Base-by-base conservation (phyloP, 2,113 vertebrate species). In the Murina feae region DNA sequence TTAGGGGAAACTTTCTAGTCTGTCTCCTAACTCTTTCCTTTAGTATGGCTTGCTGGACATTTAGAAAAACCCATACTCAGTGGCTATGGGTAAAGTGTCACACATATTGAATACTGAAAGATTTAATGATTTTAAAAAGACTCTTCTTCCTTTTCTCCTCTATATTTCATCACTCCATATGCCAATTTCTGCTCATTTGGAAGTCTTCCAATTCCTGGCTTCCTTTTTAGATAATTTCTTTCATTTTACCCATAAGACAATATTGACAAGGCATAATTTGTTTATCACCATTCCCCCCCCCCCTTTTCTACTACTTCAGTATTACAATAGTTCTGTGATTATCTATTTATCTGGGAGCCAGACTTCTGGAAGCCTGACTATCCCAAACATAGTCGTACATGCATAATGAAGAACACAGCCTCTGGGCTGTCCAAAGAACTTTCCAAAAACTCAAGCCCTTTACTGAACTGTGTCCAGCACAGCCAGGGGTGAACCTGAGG, bases 201-300 rank as follows among this genome's bases (percentile, higher is more conserved):
- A 92, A 90, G 3, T 78, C 37, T 91, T 47, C 69, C 47, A 74
- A 39, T 85, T 90, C 4, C 23, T 93, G 21, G 8, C 2, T 86
- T 85, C 11, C 8, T 23, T 83, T 90, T 78, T n/a, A n/a, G 23
- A 42, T 86, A 68, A 94, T 68, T 86, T 96, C 39, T 90, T 88
- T 23, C 28, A 69, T 89, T 91, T 35, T 49, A 72, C 47, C 32
- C 51, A 35, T 75, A 69, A 66, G 7, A 66, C 1, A 65, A 81
- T 9, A 69, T 9, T 11, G n/a, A 75, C 30, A 65, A 85, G 92
- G 65, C 5, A 10, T 28, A 87, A 37, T 89, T 72, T 93, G 20
- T 32, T 85, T 35, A 28, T 16, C 3, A 90, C 3, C 9, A 81
- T 58, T 68, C n/a, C 42, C 25, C 4, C 20, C 20, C 17, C 37